Evolutionary conservation across 2,113 vertebrate genomes (phyloP), one percentile per base, ranked within the genome.

Genomic region (Ptilorrhoa leucosticta): DNA sequence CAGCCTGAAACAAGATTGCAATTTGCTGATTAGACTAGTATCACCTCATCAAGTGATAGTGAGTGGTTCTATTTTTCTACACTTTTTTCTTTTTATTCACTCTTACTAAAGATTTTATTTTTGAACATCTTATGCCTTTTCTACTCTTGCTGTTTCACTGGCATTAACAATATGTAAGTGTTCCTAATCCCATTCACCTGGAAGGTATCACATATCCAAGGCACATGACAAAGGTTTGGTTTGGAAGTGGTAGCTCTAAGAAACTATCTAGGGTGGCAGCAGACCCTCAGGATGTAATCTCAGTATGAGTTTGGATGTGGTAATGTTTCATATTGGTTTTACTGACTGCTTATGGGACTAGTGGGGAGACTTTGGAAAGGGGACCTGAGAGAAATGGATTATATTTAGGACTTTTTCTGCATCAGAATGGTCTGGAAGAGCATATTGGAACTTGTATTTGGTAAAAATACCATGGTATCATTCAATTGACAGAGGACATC

Each of bases 1-100:
- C 79, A 96, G 92, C 92, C 48, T 89, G 86, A 94, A 98, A 93
- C 63, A 90, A 95, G 93, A 97, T 81, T 95, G 87, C 73, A 97
- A 87, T 97, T 89, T 96, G 40, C 88, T 94, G 92, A 93, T 95
- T 93, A 84, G 61, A 77, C 66, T 18, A 30, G 15, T 58, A 72
- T 45, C 75, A 86, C 58, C 72, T 95, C 83, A 86, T 96, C 87
- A 95, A 90, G 30, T 30, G 27, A 86, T 16, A 77, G 18, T 47
- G 57, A 79, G 11, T 15, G 21, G 13, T 26, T 9, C 6, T 27
- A 20, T 56, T 60, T 60, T 61, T 37, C 40, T 9, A 1, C 8
- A 48, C 1, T 27, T 68, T 66, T 83, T 37, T 15, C 2, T 69
- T 58, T 83, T 79, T 47, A 53, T 93, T 96, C 93, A 33, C 39